Evolutionary conservation across 2,888 invertebrate species (phyloP), one percentile per base, ranked within the genome.

Genomic region (Plemyria rubiginata): DNA sequence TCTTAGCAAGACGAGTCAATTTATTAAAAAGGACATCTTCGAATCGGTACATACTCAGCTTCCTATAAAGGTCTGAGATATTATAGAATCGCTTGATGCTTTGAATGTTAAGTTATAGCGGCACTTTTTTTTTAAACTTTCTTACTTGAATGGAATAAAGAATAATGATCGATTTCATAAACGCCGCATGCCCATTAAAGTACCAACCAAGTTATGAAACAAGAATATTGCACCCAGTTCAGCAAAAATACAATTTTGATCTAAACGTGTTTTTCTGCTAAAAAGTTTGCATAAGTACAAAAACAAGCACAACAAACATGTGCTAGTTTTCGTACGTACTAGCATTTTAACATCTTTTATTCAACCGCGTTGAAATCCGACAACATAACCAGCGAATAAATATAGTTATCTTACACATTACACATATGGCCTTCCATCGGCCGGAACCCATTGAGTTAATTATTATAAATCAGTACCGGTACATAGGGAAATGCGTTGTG

Each of bases 1-100:
- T 62, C 52, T 29, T 28, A 59, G 43, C 38, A 40, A 62, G 49
- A 45, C 61, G 36, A 60, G 61, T 60, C 52, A 58, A 63, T 67
- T 60, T 62, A 62, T 62, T 64, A 43, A 45, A 49, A 53, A 61
- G 52, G 50, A 55, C 16, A 55, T 54, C 56, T 54, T 51, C n/a
- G 32, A 58, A 59, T n/a, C 22, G 22, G 22, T 59, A 51, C 40
- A 36, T 28, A 40, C 1, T 48, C 52, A 11, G 1, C 1, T 59
- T 53, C 56, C 56, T 56, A 50, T 61, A 52, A 43, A 60, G 16
- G 56, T 22, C 36, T 51, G 5, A 43, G 12, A 15, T 29, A 52
- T 56, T 57, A 57, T 43, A n/a, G 28, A 53, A 51, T 40, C 46
- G n/a, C 32, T 62, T 62, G 41, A 49, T 29, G 40, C 15, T 46